A percentile compares a stretch with the other conserved stretches of the same genome.
Evolutionary conservation across 2,113 vertebrate species (phyloP).

Genomic region (Chaetodon trifascialis): DNA sequence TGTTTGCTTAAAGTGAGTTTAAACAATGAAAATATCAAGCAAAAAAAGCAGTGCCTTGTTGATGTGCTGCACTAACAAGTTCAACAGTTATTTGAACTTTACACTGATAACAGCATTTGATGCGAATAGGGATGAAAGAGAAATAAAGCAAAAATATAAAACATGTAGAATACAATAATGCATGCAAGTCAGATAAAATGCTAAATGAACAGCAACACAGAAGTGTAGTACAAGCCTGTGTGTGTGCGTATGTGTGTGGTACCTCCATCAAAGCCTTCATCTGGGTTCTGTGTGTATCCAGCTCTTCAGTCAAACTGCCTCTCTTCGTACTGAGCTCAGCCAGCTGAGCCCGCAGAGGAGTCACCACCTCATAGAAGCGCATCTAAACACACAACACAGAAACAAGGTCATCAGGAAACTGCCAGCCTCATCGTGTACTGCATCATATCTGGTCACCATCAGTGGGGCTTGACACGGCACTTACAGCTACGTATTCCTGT

Average conservation of each 20-base stretch:
- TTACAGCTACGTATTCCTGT: conserved; percentile 95
- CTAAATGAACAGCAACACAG: too few relatives aligned
- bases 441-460: not conserved
- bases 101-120: not conserved
- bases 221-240: too few relatives aligned
- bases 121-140: not conserved
- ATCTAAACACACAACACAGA: conserved; percentile 80
- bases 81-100: not conserved
- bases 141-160: not conserved
- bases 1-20: not conserved
- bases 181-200: too few relatives aligned
- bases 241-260: conserved; percentile 31
- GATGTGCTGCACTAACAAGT: not conserved
- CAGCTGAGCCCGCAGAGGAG: conserved; percentile 87
- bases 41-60: not conserved
- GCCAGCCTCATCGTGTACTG: not conserved
- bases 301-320: conserved; percentile 85
- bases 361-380: conserved; percentile 90
- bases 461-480: conserved; percentile 12
- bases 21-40: too few relatives aligned
- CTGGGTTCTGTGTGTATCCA: conserved; percentile 86
- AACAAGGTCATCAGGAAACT: not conserved
- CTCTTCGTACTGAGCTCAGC: conserved; percentile 88
- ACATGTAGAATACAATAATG: not conserved
- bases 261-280: conserved; percentile 91